Evolutionary conservation across 2,113 vertebrate genomes (phyloP).

Genomic region (Stigmatopora argus): DNA sequence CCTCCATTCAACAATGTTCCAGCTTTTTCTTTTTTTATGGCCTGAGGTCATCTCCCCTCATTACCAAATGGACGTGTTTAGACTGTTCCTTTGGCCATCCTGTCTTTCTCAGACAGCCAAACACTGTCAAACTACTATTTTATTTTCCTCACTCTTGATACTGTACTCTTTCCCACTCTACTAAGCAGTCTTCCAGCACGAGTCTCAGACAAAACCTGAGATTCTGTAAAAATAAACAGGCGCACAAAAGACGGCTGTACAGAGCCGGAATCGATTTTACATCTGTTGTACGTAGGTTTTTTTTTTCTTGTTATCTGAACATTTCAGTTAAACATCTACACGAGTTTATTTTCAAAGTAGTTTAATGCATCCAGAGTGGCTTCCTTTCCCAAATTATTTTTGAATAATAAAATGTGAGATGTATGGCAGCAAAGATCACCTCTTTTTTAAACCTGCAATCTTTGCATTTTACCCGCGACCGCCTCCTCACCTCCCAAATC

Average conservation of each 20-base stretch:
- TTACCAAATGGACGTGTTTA: constrained; percentile 48
- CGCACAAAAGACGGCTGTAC: constrained; percentile 21
- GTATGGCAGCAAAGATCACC: not conserved
- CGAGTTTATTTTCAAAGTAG: constrained; percentile 47
- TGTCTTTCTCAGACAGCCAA: constrained; percentile 41
- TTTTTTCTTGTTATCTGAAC: constrained; percentile 37
- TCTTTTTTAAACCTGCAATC: constrained; percentile 3
- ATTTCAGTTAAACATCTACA: constrained; percentile 25
- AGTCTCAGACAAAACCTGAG: constrained; percentile 57
- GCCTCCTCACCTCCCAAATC: constrained; percentile 10
- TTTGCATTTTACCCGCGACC: constrained; percentile 12
- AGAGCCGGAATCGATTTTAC: constrained; percentile 49
- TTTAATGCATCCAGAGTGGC: constrained; percentile 15
- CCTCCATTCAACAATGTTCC: constrained; percentile 54
- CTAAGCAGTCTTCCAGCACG: constrained; percentile 49
- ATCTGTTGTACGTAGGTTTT: constrained; percentile 51
- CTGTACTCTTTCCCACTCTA: constrained; percentile 55
- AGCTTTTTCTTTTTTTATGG: constrained; percentile 33
- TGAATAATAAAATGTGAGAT: constrained; percentile 1
- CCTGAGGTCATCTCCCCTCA: constrained; percentile 39
- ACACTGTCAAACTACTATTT: constrained; percentile 34
- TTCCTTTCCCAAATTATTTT: constrained; percentile 11
- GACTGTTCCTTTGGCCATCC: constrained; percentile 30
- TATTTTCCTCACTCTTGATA: constrained; percentile 51
- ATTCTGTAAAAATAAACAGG: constrained; percentile 56